Base-by-base conservation (phyloP, 2,113 vertebrate species). In the Oncorhynchus clarkii region DNA sequence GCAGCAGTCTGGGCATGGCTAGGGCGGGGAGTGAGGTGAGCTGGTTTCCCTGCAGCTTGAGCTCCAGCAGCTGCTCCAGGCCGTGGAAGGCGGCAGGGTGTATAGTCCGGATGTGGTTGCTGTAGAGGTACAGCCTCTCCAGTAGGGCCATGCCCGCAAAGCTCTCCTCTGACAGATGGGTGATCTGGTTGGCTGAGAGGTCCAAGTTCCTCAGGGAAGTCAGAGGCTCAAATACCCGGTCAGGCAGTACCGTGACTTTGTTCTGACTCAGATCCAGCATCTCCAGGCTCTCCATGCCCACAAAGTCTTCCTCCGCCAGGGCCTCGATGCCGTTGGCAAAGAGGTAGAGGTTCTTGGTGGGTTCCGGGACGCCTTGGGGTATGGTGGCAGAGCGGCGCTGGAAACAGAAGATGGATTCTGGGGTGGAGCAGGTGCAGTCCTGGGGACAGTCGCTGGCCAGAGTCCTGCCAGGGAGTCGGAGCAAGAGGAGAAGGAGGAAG, bases 221-320 rank as follows among this genome's bases (percentile, higher is more conserved):
- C 18, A 99, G 88, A 1, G 93, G 93, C 84, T 94, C 93, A 86
- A 99, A 99, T 65, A 97, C 93, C 13, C 88, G 86, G 1, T 92
- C 90, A 0, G 96, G 95, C 80, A 99, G 93, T 84, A 91, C 88
- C 2, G 92, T 88, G 75, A 99, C 84, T 78, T 95, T 93, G 87
- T 99, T 99, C 89, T 99, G 97, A 0, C 97, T 98, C 75, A 99
- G 91, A 82, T 99, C 97, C 71, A 99, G 76, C 87, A 98, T 95
- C 86, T 96, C 95, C 62, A 99, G 89, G 68, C 90, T 89, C 0
- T 87, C 86, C 70, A 99, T 86, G 3, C 92, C 89, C 0, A 82
- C 74, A 75, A 99, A 98, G 80, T 96, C 95, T 82, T 94, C 91
- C 4, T 81, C 69, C 0, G 84, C 85, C 9, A 99, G 87, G 0